A percentile compares a stretch with the other conserved stretches of the same genome.
phyloP scores from a whole-genome alignment of 1,140 invertebrate species.

The Leptoteleia sp. region DNA sequence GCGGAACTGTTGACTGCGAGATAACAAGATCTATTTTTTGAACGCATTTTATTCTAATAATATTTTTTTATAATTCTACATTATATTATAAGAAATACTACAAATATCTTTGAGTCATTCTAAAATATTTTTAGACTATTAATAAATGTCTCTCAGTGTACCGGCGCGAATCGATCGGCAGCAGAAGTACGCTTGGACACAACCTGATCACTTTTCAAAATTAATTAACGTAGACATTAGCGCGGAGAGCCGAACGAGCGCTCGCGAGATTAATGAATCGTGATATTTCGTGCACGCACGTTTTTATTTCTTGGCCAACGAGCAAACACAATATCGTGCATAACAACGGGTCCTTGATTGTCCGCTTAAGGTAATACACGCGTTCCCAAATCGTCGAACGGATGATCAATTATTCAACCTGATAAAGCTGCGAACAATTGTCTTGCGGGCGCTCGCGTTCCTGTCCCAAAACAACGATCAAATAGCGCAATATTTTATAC shows the following conservation, averaged over 20 bases:
- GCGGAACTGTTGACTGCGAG: no score
- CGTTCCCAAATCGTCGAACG: slow-evolving; percentile 32
- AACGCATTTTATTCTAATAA: no score
- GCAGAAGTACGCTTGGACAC: neutral
- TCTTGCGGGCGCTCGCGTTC: slow-evolving; percentile 1
- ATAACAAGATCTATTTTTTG: no score
- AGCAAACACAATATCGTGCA: neutral
- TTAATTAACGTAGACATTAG: slow-evolving; percentile 33
- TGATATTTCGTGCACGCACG: slow-evolving; percentile 1
- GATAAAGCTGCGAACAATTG: slow-evolving; percentile 8
- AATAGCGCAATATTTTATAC: slow-evolving; percentile 23
- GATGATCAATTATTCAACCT: slow-evolving; percentile 25
- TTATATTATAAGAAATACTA: no score
- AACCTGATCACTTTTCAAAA: slow-evolving; percentile 18
- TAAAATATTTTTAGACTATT: no score
- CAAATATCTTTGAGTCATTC: no score
- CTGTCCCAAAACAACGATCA: slow-evolving; percentile 14
- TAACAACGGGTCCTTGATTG: slow-evolving; percentile 34
- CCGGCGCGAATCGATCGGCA: slow-evolving; percentile 27
- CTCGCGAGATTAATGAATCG: slow-evolving; percentile 22
- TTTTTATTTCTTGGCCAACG: neutral
- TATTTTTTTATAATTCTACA: no score
- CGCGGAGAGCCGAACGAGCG: neutral
- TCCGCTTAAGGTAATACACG: slow-evolving; percentile 11
- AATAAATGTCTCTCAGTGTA: no score